Evolutionary conservation across 1,140 invertebrate species (phyloP), one percentile per base, ranked within the genome.

Genomic region (Drosophila ambigua): DNA sequence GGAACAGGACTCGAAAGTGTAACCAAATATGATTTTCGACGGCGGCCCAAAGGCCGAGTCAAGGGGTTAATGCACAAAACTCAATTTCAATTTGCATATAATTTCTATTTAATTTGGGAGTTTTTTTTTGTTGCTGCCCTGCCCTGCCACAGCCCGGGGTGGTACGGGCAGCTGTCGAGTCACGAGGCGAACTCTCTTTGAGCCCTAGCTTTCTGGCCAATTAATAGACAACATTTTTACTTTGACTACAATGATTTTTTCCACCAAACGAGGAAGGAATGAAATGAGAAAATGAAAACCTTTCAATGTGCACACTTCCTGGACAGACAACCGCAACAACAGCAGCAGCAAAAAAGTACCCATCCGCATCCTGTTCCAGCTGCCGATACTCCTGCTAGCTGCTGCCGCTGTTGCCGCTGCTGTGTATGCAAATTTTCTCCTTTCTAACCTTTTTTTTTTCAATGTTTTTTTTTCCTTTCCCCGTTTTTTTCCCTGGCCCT

Each of bases 391-490:
- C 11, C 31, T 35, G 31, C 31, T 9, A 20, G 0, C 11, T 13
- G 35, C 4, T 4, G 9, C 11, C 5, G 11, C 11, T 5, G 35
- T 8, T 5, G 11, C 35, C 13, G 35, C 35, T 11, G 84, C 84
- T 89, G 84, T 64, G 85, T 87, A 87, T 87, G 82, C 83, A 87
- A 87, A 87, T 87, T 87, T 85, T 77, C 73, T 65, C 66, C 62
- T 55, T 66, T 68, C 74, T 73, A 87, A 77, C 82, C 82, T 85
- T 85, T 85, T 84, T 77, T 77, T 39, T 74, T 65, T 50, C 43
- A 23, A 49, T 54, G 52, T 45, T 61, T 54, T 60, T 68, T 39
- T 46, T 28, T 28, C 2, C 9, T 35, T 39, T 50, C 39, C 35
- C 35, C 13, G 35, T 13, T 39, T 35, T 39, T 69, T 49, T 24